A percentile compares a stretch with the other conserved stretches of the same genome.
These are phyloP conservation scores for Lagopus leucura DNA, from an alignment of 2,113 vertebrate genomes.

Conservation along the genomic window DNA sequence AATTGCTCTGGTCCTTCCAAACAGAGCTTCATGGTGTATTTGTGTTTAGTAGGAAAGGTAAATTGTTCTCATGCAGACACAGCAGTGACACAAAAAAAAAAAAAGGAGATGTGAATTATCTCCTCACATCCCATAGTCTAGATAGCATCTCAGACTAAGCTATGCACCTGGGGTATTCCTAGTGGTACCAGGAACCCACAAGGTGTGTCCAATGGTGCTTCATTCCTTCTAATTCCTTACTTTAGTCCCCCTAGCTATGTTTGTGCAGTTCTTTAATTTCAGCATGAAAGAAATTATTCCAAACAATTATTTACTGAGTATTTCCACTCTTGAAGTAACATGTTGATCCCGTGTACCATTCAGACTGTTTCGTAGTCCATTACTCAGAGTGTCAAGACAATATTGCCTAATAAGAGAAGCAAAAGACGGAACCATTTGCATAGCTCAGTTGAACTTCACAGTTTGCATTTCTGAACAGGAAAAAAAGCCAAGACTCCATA, in stretches of 20 bases:
- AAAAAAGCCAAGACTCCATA: conserved; percentile 67
- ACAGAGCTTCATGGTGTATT: not conserved
- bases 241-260: not conserved
- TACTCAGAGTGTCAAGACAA: conserved; percentile 43
- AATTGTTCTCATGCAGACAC: not conserved
- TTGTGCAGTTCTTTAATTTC: conserved; percentile 21
- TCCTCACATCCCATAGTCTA: not conserved
- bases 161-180: conserved; percentile 8
- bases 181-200: not conserved
- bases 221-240: not conserved
- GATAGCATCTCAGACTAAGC: conserved; percentile 24
- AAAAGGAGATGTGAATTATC: conserved; percentile 23
- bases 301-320: conserved; percentile 6
- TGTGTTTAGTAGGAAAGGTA: conserved; percentile 6
- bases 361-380: conserved; percentile 20
- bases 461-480: conserved; percentile 67
- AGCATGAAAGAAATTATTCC: conserved; percentile 26
- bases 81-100: not conserved
- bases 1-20: not conserved
- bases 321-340: conserved; percentile 8
- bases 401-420: conserved; percentile 55
- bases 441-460: conserved; percentile 59
- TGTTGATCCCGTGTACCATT: conserved; percentile 15
- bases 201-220: not conserved
- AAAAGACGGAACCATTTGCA: conserved; percentile 59